Conservation (phyloP, 2,113 vertebrate species). For the Syngnathus floridae region DNA sequence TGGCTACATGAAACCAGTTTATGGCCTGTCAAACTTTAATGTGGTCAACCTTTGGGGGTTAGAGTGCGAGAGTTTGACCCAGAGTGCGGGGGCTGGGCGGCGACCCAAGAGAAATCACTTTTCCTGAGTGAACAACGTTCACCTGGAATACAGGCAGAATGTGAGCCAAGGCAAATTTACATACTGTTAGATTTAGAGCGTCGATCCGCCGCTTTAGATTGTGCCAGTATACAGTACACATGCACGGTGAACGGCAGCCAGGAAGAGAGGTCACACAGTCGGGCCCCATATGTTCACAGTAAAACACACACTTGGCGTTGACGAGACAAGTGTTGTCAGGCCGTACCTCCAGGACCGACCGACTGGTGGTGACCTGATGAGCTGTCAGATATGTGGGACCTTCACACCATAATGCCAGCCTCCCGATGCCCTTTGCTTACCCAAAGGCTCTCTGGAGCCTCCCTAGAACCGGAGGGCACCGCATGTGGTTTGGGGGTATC, state of each 20-base stretch:
- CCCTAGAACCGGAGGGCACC: constrained; percentile 27
- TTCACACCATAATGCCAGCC: constrained; percentile 35
- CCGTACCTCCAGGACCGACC: constrained; percentile 26
- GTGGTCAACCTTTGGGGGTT: constrained; percentile 22
- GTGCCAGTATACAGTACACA: neutral
- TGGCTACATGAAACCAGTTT: neutral
- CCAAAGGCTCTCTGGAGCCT: constrained; percentile 25
- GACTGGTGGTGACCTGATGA: constrained; percentile 30
- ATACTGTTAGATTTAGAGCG: neutral
- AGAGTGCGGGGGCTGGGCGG: constrained; percentile 9
- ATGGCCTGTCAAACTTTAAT: constrained; percentile 39
- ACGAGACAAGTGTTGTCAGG: constrained; percentile 33
- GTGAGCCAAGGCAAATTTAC: neutral
- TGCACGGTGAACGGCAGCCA: neutral
- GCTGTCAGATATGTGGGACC: constrained; percentile 50
- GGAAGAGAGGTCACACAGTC: constrained; percentile 12
- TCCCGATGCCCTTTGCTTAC: constrained; percentile 17
- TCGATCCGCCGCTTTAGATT: constrained; percentile 6
- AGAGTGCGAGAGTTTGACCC: constrained; percentile 27
- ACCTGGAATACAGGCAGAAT: neutral
- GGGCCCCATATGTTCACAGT: constrained; percentile 22
- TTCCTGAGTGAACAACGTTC: neutral
- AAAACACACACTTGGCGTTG: constrained; percentile 17
- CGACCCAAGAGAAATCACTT: constrained; percentile 3
- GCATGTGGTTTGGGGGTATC: constrained; percentile 43